Evolutionary conservation across 2,113 vertebrate genomes (phyloP).

Genomic region (Trematomus loennbergii): DNA sequence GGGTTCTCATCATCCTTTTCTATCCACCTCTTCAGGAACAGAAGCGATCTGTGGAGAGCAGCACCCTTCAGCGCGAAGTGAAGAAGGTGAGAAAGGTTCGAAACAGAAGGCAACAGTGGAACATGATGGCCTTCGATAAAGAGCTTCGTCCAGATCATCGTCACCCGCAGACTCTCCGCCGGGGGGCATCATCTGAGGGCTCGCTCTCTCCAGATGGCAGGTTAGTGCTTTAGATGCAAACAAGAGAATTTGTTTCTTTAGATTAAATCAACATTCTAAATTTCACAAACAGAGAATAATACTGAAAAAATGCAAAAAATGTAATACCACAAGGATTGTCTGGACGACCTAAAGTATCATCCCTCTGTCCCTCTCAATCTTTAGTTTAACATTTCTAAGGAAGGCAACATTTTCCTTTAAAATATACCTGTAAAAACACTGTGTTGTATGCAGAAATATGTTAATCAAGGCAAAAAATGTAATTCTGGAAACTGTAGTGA

Average conservation of each 20-base stretch:
- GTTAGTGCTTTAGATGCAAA: conserved; percentile 78
- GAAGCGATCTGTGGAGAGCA: conserved; percentile 91
- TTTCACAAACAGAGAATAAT: not conserved
- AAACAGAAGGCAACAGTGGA: conserved; percentile 97
- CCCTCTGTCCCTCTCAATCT: not conserved
- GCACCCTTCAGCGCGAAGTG: conserved; percentile 91
- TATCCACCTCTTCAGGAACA: conserved; percentile 86
- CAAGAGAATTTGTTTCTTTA: not conserved
- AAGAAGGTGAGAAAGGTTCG: conserved; percentile 97
- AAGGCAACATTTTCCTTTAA: not conserved
- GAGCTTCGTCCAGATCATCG: conserved; percentile 94
- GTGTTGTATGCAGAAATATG: not conserved
- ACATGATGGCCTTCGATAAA: conserved; percentile 97
- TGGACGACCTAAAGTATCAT: not conserved
- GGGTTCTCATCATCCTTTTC: not conserved
- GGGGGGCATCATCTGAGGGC: conserved; percentile 92
- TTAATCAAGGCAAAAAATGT: not conserved
- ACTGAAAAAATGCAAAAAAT: not conserved
- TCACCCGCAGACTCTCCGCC: conserved; percentile 89
- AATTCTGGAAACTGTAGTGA: not conserved
- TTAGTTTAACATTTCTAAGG: not conserved
- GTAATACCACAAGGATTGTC: not conserved
- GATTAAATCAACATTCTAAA: not conserved
- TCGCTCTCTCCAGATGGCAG: conserved; percentile 94
- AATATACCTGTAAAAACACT: not conserved